Conservation (phyloP, 2,113 vertebrate genomes). For the Lagenorhynchus albirostris region DNA sequence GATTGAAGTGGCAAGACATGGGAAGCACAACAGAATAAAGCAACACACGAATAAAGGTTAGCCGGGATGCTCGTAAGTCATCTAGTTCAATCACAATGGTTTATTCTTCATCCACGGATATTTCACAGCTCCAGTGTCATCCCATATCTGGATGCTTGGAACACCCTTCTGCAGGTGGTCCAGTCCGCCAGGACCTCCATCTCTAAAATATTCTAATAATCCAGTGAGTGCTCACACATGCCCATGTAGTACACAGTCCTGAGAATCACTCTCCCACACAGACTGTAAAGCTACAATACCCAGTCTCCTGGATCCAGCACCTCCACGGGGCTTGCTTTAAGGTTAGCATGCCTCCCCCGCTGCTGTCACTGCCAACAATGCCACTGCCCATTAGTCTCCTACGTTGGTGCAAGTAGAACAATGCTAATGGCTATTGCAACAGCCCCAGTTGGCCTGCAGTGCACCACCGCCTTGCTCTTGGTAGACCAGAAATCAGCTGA, state of each 20-base stretch:
- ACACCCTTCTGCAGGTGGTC: background rate
- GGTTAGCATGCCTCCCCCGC: fast-evolving
- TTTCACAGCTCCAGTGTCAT: background rate
- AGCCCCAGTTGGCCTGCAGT: background rate
- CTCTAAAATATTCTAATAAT: background rate
- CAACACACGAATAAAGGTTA: background rate
- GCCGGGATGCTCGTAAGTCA: background rate
- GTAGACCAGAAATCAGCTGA: background rate
- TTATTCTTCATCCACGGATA: background rate
- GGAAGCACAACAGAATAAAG: background rate
- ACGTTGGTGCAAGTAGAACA: background rate
- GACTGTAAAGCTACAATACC: background rate
- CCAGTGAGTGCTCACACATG: background rate
- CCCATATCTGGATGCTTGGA: fast-evolving
- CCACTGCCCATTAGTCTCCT: too few relatives aligned
- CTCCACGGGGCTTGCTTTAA: background rate
- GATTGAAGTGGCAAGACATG: background rate
- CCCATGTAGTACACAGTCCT: background rate
- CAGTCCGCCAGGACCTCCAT: background rate
- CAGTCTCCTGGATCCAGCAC: too few relatives aligned
- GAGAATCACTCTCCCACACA: background rate
- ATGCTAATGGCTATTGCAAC: too few relatives aligned
- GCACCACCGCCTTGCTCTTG: background rate
- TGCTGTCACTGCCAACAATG: background rate
- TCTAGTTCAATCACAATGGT: background rate